Evolutionary conservation across 2,888 invertebrate genomes (phyloP), one percentile per base, ranked within the genome.

Genomic region (Metalampra italica): DNA sequence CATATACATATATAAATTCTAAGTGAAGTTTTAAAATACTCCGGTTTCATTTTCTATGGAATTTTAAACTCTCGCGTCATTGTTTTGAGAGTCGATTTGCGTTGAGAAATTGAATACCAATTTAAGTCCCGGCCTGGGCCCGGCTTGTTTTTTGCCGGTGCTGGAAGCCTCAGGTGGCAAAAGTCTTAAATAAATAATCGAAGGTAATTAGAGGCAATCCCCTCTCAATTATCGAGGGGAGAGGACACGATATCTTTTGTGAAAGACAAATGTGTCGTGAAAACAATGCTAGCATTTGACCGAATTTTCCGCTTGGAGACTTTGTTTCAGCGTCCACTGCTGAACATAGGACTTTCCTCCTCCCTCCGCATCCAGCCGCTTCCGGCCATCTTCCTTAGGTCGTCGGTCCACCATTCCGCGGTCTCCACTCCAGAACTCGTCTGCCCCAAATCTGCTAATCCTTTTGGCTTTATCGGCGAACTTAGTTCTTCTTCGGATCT

Each of bases 161-260:
- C 29, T 36, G 11, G 15, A 77, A 72, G 75, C 71, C 78, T 81
- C 84, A 85, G 84, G 84, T 84, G 83, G 75, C 73, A 68, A 78
- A 75, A 81, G 72, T 71, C 78, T 82, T 82, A 82, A 80, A 82
- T 79, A 83, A 83, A 84, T 36, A 36, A 36, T 83, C 81, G 82
- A 75, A 75, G 66, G 75, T 78, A 79, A 82, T 82, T 82, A 79
- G 68, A 57, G 68, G 61, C 55, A 60, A 61, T 67, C 71, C 75
- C 68, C 74, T 77, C 77, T 75, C 77, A 77, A 82, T 84, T 82
- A 81, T 80, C 75, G 74, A 65, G 63, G 60, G 54, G 62, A n/a
- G 62, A n/a, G 65, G 59, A 58, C 59, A 57, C 29, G 38, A 45
- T 42, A 49, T 42, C 45, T 71, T 70, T 71, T 66, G 68, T 67